Percentiles rank a stretch among this genome's conserved stretches.
These are phyloP conservation scores for Chirona hameri DNA, from an alignment of 2,888 invertebrate species.

Conservation along the genomic window DNA sequence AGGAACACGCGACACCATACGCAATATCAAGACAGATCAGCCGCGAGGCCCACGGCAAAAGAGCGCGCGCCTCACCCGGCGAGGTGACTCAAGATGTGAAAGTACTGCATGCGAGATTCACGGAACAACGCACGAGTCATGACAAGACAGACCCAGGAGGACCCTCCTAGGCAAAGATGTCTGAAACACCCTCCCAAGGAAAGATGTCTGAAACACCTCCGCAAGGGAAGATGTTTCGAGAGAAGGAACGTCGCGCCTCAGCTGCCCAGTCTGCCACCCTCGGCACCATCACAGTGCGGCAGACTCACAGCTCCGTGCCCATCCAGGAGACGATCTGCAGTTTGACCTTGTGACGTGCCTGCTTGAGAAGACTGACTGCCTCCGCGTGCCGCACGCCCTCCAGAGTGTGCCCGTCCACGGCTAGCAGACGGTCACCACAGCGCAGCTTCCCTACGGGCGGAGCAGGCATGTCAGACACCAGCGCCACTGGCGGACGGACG, in stretches of 20 bases:
- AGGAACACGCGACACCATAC: no score
- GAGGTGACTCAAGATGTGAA: no score
- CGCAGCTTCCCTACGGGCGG: slow-evolving; percentile 43
- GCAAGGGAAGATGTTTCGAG: no score
- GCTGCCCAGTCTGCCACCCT: no score
- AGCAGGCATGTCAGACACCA: background rate
- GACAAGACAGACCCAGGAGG: background rate
- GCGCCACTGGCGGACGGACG: background rate
- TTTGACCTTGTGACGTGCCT: slow-evolving; percentile 47
- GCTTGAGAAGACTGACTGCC: slow-evolving; percentile 50
- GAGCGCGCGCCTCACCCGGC: no score
- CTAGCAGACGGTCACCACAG: slow-evolving; percentile 51
- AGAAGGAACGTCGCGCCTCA: no score
- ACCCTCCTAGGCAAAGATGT: background rate
- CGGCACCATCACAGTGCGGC: background rate
- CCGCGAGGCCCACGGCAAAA: no score
- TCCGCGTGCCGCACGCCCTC: slow-evolving; percentile 48
- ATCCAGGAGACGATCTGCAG: slow-evolving; percentile 52
- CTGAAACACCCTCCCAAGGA: background rate
- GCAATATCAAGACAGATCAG: no score
- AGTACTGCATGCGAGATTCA: background rate
- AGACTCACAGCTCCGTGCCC: slow-evolving; percentile 45
- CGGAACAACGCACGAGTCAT: background rate
- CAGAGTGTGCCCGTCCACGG: slow-evolving; percentile 49
- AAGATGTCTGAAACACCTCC: background rate